phyloP scores from a whole-genome alignment of 2,113 vertebrate species.

The Hucho hucho region DNA sequence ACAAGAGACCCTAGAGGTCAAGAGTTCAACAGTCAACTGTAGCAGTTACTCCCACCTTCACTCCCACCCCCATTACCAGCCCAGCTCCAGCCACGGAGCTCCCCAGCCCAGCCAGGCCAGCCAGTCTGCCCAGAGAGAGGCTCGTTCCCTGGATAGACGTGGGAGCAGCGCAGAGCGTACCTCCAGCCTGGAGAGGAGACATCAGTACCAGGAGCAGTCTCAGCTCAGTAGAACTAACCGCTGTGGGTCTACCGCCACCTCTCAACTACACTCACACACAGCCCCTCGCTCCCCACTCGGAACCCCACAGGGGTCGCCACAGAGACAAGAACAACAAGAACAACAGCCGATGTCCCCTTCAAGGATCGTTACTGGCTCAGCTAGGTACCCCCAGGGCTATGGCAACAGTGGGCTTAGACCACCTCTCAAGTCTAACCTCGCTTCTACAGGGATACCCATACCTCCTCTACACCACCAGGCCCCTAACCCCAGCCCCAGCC shows the following conservation, averaged over 20 bases:
- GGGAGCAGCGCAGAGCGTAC: conserved; percentile 3
- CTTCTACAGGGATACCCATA: conserved; percentile 84
- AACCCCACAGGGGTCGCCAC: conserved; percentile 71
- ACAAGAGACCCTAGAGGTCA: conserved; percentile 41
- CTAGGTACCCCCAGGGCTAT: conserved; percentile 60
- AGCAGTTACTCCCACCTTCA: conserved; percentile 56
- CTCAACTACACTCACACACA: conserved; percentile 43
- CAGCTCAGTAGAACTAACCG: conserved; percentile 61
- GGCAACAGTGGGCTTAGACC: conserved; percentile 79
- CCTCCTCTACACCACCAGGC: conserved; percentile 75
- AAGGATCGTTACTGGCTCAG: conserved; percentile 22
- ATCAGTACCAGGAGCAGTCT: conserved; percentile 38
- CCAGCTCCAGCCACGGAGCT: background rate
- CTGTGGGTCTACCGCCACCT: conserved; percentile 12
- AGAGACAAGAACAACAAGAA: conserved; percentile 39
- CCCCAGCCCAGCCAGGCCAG: conserved; percentile 36
- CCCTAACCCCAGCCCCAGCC: conserved; percentile 58
- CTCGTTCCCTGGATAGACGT: conserved; percentile 30
- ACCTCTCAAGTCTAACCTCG: conserved; percentile 79
- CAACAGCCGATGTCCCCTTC: conserved; percentile 61
- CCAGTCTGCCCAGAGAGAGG: conserved; percentile 48
- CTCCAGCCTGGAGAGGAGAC: conserved; percentile 55
- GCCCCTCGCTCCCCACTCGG: conserved; percentile 67
- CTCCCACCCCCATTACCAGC: conserved; percentile 54
- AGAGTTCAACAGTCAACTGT: background rate